These are phyloP conservation scores for Pipistrellus pipistrellus DNA, from an alignment of 2,797 vertebrate species.

Conservation along the genomic window DNA sequence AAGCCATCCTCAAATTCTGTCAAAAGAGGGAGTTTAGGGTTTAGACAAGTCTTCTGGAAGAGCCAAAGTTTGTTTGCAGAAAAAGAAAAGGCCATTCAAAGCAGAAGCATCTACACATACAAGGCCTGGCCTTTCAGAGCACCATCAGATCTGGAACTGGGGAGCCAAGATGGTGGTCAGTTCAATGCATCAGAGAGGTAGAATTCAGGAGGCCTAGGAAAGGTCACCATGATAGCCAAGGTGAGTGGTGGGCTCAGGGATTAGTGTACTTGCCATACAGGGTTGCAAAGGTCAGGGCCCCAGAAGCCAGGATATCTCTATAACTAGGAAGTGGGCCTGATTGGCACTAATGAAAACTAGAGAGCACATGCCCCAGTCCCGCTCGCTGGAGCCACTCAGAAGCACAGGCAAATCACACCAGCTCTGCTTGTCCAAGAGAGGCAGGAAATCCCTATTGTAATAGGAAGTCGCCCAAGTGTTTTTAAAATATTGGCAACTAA, in stretches of 20 bases:
- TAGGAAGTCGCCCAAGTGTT: background rate
- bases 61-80: background rate
- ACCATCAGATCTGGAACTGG: background rate
- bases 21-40: background rate
- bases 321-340: background rate
- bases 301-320: background rate
- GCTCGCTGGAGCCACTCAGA: background rate
- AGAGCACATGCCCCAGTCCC: background rate
- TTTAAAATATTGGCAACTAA: background rate
- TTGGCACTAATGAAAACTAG: background rate
- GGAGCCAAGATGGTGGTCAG: background rate
- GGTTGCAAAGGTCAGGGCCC: background rate
- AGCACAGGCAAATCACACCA: background rate
- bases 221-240: background rate
- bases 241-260: background rate
- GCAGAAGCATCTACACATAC: background rate
- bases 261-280: background rate
- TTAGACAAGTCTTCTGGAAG: background rate
- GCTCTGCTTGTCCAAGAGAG: background rate
- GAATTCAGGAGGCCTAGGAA: background rate
- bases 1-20: background rate
- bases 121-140: background rate
- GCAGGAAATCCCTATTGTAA: background rate
- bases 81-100: background rate
- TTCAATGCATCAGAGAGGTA: background rate